Percentiles rank a stretch among this genome's conserved stretches.
phyloP scores from a whole-genome alignment of 2,113 vertebrate species.

The Tetrao urogallus region DNA sequence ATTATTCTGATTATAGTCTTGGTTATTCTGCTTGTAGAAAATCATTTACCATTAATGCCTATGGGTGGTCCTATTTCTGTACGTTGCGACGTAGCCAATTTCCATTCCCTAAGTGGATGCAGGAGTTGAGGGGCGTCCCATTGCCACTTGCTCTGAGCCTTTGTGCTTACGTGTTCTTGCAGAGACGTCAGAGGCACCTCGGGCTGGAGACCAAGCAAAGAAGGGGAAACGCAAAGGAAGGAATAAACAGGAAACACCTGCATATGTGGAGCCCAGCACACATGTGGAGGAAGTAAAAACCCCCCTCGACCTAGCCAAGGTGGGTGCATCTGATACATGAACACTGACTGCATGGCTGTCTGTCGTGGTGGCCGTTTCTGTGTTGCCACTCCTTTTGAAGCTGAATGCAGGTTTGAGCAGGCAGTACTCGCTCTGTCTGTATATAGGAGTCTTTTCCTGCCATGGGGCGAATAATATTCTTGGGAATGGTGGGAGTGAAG shows the following conservation, averaged over 20 bases:
- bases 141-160: neutral
- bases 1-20: neutral
- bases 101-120: neutral
- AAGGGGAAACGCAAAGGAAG: conserved; percentile 92
- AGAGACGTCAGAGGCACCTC: conserved; percentile 78
- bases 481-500: neutral
- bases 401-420: rapidly evolving
- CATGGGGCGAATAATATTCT: neutral
- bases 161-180: neutral
- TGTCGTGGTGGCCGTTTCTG: neutral
- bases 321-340: conserved; percentile 5
- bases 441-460: rapidly evolving
- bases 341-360: neutral
- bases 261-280: conserved; percentile 68
- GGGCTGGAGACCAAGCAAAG: conserved; percentile 82
- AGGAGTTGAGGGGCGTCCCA: neutral
- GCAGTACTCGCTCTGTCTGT: rapidly evolving
- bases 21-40: neutral
- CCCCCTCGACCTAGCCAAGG: conserved; percentile 93
- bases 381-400: rapidly evolving
- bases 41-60: rapidly evolving
- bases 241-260: conserved; percentile 86
- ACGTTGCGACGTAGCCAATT: rapidly evolving
- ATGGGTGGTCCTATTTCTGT: rapidly evolving
- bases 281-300: conserved; percentile 88